Percentiles rank a stretch among this genome's conserved stretches.
phyloP scores from a whole-genome alignment of 2,797 vertebrate species.

The Siniperca scherzeri region DNA sequence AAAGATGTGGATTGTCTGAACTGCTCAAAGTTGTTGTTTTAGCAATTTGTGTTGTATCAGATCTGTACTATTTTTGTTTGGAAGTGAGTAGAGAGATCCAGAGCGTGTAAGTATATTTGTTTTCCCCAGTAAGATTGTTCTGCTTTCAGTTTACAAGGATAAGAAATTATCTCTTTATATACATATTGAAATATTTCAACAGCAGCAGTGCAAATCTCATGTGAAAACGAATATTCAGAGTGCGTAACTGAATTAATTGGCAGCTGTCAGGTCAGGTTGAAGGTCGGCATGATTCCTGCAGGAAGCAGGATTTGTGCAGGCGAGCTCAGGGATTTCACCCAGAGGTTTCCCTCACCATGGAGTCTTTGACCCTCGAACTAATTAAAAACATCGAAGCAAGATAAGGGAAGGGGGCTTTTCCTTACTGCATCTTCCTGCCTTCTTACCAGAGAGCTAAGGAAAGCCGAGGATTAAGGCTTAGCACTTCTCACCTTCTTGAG shows the following conservation, averaged over 20 bases:
- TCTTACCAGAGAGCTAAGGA: slow-evolving; percentile 28
- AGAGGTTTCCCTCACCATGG: slow-evolving; percentile 33
- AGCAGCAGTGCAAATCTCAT: slow-evolving; percentile 3
- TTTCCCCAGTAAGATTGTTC: background rate
- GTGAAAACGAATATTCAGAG: slow-evolving; percentile 28
- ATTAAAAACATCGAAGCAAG: slow-evolving; percentile 56
- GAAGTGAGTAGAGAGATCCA: slow-evolving; percentile 3
- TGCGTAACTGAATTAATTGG: slow-evolving; percentile 4
- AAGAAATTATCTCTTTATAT: background rate
- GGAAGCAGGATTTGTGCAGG: slow-evolving; percentile 42
- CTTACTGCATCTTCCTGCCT: slow-evolving; percentile 23
- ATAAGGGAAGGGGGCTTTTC: slow-evolving; percentile 46
- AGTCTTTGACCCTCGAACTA: slow-evolving; percentile 53
- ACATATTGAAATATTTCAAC: slow-evolving; percentile 22
- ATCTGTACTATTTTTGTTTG: background rate
- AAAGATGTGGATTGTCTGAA: slow-evolving; percentile 3
- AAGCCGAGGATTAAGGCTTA: slow-evolving; percentile 50
- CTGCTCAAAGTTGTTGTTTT: background rate
- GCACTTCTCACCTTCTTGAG: slow-evolving; percentile 29
- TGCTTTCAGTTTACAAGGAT: slow-evolving; percentile 23
- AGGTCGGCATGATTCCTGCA: slow-evolving; percentile 36
- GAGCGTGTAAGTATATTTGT: background rate
- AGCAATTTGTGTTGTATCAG: background rate
- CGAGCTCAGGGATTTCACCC: slow-evolving; percentile 35
- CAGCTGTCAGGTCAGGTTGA: slow-evolving; percentile 46